Evolutionary conservation across 2,797 vertebrate genomes (phyloP).

Genomic region (Luscinia megarhynchos): DNA sequence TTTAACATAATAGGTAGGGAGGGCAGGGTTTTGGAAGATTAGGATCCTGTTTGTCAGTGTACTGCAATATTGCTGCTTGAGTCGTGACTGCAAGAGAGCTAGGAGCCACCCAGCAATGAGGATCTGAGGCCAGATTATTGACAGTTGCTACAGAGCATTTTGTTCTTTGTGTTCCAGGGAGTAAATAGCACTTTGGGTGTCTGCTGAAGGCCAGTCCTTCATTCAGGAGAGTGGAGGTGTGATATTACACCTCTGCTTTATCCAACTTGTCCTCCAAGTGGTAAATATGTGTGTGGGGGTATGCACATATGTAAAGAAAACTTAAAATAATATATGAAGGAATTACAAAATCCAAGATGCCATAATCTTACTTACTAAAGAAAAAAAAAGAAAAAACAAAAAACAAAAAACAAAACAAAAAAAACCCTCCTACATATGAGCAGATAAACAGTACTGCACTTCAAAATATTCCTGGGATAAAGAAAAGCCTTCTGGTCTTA

Average conservation of each 20-base stretch:
- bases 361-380: not conserved
- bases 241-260: constrained; percentile 60
- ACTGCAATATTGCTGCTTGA: not conserved
- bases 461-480: not conserved
- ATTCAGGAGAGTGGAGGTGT: constrained; percentile 32
- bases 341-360: constrained; percentile 30
- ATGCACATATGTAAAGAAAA: constrained; percentile 64
- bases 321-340: constrained; percentile 67
- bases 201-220: constrained; percentile 4
- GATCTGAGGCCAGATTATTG: not conserved
- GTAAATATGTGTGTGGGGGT: constrained; percentile 60
- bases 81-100: not conserved
- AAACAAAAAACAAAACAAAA: not conserved
- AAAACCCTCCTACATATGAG: not conserved
- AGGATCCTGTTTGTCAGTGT: not conserved
- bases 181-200: not conserved
- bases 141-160: not conserved
- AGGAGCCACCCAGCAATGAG: not conserved
- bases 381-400: not conserved
- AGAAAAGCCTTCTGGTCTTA: not conserved
- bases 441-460: not conserved
- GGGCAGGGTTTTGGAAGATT: not conserved
- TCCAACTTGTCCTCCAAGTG: constrained; percentile 47
- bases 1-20: not conserved
- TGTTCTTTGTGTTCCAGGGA: constrained; percentile 17